phyloP scores from a whole-genome alignment of 2,113 vertebrate species.

The Siniperca knerii region DNA sequence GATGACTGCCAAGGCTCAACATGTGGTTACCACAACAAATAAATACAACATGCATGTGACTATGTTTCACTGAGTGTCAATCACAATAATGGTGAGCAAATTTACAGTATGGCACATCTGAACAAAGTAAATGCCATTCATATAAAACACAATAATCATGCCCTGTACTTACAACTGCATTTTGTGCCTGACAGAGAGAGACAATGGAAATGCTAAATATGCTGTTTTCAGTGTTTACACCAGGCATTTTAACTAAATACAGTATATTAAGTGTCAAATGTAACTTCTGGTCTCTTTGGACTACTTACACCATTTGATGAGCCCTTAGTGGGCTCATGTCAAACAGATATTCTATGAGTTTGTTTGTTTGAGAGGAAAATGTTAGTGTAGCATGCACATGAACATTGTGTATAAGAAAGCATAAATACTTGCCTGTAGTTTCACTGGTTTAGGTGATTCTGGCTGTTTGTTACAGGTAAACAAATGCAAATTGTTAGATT shows the following conservation, averaged over 20 bases:
- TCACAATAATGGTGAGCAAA: constrained; percentile 17
- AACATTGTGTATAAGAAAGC: constrained; percentile 68
- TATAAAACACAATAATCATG: constrained; percentile 16
- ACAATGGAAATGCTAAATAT: constrained; percentile 58
- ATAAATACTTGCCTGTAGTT: constrained; percentile 95
- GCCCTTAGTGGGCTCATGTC: neutral
- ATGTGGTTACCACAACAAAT: constrained; percentile 13
- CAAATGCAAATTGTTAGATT: constrained; percentile 90
- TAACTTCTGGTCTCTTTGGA: neutral
- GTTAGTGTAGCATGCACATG: constrained; percentile 72
- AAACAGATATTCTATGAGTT: constrained; percentile 7
- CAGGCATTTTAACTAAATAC: neutral
- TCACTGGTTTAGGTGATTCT: constrained; percentile 95
- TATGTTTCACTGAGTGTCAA: constrained; percentile 29
- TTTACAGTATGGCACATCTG: constrained; percentile 23
- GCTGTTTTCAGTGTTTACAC: neutral
- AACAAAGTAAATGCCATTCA: constrained; percentile 6
- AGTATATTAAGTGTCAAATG: neutral
- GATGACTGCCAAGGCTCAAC: constrained; percentile 5
- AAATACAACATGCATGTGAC: constrained; percentile 40
- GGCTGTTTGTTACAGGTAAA: constrained; percentile 94
- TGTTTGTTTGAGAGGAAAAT: constrained; percentile 34
- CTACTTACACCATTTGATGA: neutral
- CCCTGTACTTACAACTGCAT: constrained; percentile 76
- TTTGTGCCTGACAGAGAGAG: constrained; percentile 69